Percentiles rank a stretch among this genome's conserved stretches.
Conservation (phyloP, 2,888 invertebrate species). For the Leucophenga montana region DNA sequence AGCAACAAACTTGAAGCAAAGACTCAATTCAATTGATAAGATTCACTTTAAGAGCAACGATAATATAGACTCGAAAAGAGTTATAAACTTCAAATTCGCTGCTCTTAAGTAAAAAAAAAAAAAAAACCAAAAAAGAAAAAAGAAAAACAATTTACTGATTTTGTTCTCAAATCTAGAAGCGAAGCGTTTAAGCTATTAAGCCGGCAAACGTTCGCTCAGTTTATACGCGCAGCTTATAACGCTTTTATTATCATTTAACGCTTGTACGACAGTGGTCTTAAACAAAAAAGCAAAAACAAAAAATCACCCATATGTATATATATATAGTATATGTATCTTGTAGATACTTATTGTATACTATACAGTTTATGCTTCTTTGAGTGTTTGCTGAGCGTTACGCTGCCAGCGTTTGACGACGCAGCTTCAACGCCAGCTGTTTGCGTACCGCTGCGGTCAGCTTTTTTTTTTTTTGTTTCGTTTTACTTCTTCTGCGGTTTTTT, state of each 20-base stretch:
- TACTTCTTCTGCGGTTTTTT: background rate
- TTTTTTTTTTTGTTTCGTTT: background rate
- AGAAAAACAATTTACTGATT: background rate
- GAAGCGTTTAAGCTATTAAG: constrained; percentile 1
- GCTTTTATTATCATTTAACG: constrained; percentile 68
- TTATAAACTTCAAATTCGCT: too few relatives aligned
- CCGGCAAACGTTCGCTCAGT: constrained; percentile 21
- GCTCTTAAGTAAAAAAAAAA: background rate
- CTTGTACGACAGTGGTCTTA: constrained; percentile 42
- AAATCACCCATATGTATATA: constrained; percentile 27
- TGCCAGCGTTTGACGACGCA: constrained; percentile 41
- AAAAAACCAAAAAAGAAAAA: background rate
- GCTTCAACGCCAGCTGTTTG: constrained; percentile 35
- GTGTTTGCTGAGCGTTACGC: constrained; percentile 51
- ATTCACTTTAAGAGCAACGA: background rate
- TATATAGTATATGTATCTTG: constrained; percentile 7
- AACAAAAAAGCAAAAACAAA: constrained; percentile 46
- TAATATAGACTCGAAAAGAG: background rate
- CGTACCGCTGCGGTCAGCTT: background rate
- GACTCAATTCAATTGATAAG: background rate
- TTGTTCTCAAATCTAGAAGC: background rate
- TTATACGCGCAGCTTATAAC: constrained; percentile 4
- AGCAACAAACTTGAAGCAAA: constrained; percentile 53
- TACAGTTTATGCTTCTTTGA: constrained; percentile 43
- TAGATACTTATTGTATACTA: too few relatives aligned